phyloP scores from a whole-genome alignment of 1,140 invertebrate genomes.

The Phymorhynchus buccinoides region DNA sequence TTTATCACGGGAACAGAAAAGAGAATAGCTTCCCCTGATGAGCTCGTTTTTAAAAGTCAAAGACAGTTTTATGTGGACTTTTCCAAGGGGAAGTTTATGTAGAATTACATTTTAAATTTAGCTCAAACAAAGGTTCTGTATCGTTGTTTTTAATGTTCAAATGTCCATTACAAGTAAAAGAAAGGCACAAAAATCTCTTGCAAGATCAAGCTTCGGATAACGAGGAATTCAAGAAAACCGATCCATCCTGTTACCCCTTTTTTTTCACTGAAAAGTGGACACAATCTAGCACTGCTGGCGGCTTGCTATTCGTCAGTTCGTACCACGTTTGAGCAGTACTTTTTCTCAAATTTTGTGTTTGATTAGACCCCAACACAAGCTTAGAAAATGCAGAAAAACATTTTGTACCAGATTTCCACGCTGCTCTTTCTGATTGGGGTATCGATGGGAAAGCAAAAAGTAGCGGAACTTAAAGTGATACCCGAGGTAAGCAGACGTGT shows the following conservation, averaged over 20 bases:
- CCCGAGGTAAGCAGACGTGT: not conserved
- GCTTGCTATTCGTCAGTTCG: not conserved
- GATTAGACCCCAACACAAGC: not conserved
- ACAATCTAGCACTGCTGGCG: constrained; percentile 21
- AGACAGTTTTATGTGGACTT: too few species aligned
- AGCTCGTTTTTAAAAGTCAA: too few species aligned
- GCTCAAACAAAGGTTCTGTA: too few species aligned
- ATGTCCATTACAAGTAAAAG: too few species aligned
- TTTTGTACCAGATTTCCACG: not conserved
- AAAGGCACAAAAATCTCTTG: too few species aligned
- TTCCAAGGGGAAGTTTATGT: too few species aligned
- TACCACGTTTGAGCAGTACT: not conserved
- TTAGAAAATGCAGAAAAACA: not conserved
- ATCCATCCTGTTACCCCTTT: not conserved
- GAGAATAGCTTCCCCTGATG: too few species aligned
- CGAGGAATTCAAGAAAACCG: too few species aligned
- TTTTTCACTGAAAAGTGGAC: not conserved
- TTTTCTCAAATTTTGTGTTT: not conserved
- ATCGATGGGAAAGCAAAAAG: constrained; percentile 11
- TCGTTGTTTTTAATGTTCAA: too few species aligned
- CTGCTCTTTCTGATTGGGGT: not conserved
- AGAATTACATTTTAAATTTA: too few species aligned
- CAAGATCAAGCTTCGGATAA: too few species aligned
- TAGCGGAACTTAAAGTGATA: constrained; percentile 22
- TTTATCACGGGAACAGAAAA: too few species aligned